Evolutionary conservation across 2,888 invertebrate species (phyloP), one percentile per base, ranked within the genome.

Genomic region (Platycheirus albimanus): DNA sequence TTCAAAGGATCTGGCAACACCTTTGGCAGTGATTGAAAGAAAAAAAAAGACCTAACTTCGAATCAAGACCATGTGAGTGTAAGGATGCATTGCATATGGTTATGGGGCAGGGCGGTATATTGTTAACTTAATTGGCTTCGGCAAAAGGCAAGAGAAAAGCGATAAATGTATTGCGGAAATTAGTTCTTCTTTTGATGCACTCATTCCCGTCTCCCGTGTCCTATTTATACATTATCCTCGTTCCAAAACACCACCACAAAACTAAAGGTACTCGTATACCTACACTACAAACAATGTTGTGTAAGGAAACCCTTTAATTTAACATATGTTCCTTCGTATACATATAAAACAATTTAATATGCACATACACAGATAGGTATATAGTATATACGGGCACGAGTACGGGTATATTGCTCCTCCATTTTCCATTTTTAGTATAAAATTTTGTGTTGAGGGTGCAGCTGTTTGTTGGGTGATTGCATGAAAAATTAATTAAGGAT

Each of bases 401-500:
- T n/a, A n/a, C n/a, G n/a, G n/a, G n/a, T n/a, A n/a, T n/a, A n/a
- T n/a, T n/a, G 10, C 41, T 5, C 38, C 13, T 45, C 33, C 13
- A 63, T 43, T 74, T 70, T 66, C 10, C 71, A 67, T 72, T 72
- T 63, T 47, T 28, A 43, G 63, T 49, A 72, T 72, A 72, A 51
- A 78, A 69, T 77, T 83, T 64, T 41, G 64, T 77, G 33, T 52
- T 17, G 49, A 41, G 47, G 41, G 70, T 30, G 54, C 54, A 38
- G 77, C 36, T 79, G 66, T 47, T 67, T 61, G 76, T 54, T 58
- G 67, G 76, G 47, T 81, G 81, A 81, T 81, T 71, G 76, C 77
- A 56, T 83, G 77, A 83, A 83, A 83, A 83, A 83, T 83, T 83
- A 83, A 83, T 83, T 83, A 83, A 83, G 77, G 72, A 83, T 64